phyloP scores from a whole-genome alignment of 2,797 vertebrate species.

The Acropternis orthonyx region DNA sequence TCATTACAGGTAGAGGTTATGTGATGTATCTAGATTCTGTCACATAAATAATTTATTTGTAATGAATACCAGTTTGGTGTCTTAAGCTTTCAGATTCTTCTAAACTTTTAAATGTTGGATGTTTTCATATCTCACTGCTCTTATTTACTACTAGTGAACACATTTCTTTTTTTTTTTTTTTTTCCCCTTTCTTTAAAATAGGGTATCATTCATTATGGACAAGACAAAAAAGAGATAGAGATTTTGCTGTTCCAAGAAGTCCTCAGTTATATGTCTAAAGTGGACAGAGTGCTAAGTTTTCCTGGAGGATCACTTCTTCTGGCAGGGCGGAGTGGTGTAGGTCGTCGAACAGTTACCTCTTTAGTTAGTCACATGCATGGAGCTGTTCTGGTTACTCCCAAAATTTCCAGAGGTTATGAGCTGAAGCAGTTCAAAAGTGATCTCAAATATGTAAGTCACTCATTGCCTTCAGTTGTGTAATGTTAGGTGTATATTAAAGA shows the following conservation, averaged over 20 bases:
- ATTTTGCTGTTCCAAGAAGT: conserved; percentile 94
- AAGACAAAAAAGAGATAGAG: conserved; percentile 89
- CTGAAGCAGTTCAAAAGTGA: conserved; percentile 94
- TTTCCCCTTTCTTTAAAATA: conserved; percentile 33
- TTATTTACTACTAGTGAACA: background rate
- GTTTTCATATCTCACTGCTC: background rate
- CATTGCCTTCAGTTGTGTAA: background rate
- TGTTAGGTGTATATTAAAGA: background rate
- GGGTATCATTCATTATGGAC: conserved; percentile 90
- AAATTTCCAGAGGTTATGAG: conserved; percentile 88
- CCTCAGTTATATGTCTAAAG: conserved; percentile 86
- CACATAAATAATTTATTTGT: background rate
- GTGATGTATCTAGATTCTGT: background rate
- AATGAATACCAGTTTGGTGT: background rate
- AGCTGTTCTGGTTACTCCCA: conserved; percentile 86
- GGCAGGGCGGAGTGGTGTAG: conserved; percentile 92
- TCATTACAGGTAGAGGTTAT: background rate
- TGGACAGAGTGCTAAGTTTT: conserved; percentile 90
- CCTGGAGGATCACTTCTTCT: conserved; percentile 92
- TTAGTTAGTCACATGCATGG: conserved; percentile 95
- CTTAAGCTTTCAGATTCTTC: background rate
- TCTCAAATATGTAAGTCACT: conserved; percentile 86
- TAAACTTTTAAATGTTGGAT: background rate
- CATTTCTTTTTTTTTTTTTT: background rate
- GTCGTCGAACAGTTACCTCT: conserved; percentile 87